Percentiles rank a stretch among this genome's conserved stretches.
These are phyloP conservation scores for Tadarida brasiliensis DNA, from an alignment of 2,797 vertebrate species.

Conservation along the genomic window DNA sequence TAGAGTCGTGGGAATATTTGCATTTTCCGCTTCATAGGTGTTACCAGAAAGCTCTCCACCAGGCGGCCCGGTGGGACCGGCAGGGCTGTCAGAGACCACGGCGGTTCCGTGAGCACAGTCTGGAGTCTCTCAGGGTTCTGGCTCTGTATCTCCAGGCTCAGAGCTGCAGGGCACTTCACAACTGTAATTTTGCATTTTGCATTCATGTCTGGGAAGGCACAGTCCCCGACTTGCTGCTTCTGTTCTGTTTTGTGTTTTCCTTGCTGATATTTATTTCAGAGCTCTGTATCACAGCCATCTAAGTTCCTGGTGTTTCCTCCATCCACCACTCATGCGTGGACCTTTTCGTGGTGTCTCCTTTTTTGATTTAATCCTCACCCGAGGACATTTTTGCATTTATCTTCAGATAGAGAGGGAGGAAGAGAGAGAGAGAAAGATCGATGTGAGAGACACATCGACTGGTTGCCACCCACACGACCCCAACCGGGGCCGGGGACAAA, in stretches of 20 bases:
- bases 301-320: neutral
- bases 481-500: no score
- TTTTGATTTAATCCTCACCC: no score
- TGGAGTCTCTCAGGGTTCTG: neutral
- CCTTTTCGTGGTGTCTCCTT: neutral
- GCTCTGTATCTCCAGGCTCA: neutral
- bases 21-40: neutral
- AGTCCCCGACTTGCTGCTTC: neutral
- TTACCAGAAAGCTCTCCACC: neutral
- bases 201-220: neutral
- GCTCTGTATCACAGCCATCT: fast-evolving
- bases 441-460: no score
- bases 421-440: no score
- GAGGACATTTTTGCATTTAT: no score
- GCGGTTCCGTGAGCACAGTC: no score
- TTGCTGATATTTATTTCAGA: no score
- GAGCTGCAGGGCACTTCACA: neutral
- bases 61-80: neutral
- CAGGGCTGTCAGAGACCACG: neutral
- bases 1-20: neutral
- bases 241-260: neutral
- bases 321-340: neutral
- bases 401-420: no score
- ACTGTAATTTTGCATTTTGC: neutral
- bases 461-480: no score